phyloP scores from a whole-genome alignment of 2,113 vertebrate species.

The Redunca redunca region DNA sequence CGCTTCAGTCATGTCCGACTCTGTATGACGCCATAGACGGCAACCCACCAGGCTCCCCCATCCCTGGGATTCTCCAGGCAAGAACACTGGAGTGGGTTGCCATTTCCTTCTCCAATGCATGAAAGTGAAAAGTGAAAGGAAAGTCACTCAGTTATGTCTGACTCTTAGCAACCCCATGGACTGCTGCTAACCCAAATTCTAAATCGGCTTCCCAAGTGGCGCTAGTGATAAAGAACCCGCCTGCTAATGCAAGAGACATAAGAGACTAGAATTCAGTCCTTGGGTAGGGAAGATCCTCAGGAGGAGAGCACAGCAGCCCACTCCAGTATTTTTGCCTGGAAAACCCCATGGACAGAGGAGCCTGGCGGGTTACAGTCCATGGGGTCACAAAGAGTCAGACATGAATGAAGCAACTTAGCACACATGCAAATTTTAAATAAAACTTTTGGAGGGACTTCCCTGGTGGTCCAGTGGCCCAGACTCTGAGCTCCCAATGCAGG shows the following conservation, averaged over 20 bases:
- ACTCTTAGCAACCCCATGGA: no score
- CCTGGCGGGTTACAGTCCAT: background rate
- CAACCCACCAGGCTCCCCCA: no score
- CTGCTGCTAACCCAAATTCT: slow-evolving; percentile 29
- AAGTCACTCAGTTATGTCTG: no score
- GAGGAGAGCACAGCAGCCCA: background rate
- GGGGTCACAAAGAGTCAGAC: background rate
- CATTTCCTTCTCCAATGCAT: no score
- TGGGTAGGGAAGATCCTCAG: background rate
- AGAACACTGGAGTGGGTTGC: no score
- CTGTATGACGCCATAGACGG: no score
- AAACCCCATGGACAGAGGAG: background rate
- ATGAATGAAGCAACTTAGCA: background rate
- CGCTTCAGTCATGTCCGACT: no score
- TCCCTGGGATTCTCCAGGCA: no score
- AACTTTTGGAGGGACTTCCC: background rate
- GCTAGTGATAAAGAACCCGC: background rate
- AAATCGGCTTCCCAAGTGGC: background rate
- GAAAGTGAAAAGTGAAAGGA: no score
- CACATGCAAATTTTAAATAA: background rate
- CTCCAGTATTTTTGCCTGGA: background rate
- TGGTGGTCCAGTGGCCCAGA: background rate
- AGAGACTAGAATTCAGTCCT: background rate
- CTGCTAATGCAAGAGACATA: background rate
- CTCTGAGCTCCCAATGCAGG: background rate